Base-by-base conservation (phyloP, 2,797 vertebrate genomes). In the Epinephelus malabaricus region DNA sequence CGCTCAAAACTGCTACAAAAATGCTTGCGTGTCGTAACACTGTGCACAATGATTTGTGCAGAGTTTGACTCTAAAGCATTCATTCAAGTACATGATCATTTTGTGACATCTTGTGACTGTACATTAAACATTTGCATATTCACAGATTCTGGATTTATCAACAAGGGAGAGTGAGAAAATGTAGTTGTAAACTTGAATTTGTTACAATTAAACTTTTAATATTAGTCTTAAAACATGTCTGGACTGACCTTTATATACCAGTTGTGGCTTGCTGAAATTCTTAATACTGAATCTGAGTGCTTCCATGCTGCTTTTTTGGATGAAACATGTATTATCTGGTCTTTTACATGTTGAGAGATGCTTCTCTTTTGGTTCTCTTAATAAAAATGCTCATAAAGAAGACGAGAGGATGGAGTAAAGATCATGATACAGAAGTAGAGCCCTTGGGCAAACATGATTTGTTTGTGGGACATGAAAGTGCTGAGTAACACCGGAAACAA, bases 401-500 rank as follows among this genome's bases (percentile, higher is more conserved):
- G 2, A 51, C 4, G 1, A 19, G 4, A 53, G 14, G 6, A 54
- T 46, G 49, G 40, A 34, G n/a, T 12, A 59, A 27, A 38, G 5
- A 18, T 11, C 1, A 6, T 59, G 17, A 25, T 5, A 6, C 17
- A 58, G 30, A 50, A 43, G n/a, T 19, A 12, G 43, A 65, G 49
- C 23, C 3, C 3, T 11, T 18, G 18, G 23, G 25, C 56, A 43
- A 67, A 78, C 53, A 12, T 5, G 4, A 67, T 73, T 18, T 62
- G 59, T 68, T 73, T 65, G 59, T 61, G n/a, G 23, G 43, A 49
- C 59, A 47, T 54, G 58, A 79, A 81, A 72, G 62, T 55, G 62
- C 58, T 1, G 66, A 79, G 23, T 59, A 79, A 75, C 66, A 71
- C 38, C n/a, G 11, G 78, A 81, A 79, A 62, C 43, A 3, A 23